Base-by-base conservation (phyloP, 2,888 invertebrate genomes). In the Xanthorhoe designata region DNA sequence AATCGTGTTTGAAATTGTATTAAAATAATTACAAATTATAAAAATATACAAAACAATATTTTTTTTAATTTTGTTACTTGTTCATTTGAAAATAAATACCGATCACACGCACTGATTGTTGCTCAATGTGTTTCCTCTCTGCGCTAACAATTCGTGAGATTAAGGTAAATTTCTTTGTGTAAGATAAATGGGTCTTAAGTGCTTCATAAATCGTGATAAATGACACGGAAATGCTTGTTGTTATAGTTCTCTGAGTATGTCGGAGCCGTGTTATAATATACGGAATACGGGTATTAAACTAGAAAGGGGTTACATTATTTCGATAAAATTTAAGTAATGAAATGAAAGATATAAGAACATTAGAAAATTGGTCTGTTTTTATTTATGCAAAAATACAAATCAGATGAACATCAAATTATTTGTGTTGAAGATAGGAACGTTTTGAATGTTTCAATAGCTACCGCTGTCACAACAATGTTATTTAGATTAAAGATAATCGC, bases 61-160 rank as follows among this genome's bases (percentile, higher is more conserved):
- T 24, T 2, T 24, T 24, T 24, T 24, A 3, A 24, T 24, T 24
- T 5, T 1, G 13, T 17, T 51, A 50, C 9, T 47, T 53, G n/a
- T 50, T 64, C 50, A 64, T 13, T 42, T 65, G 15, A 8, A 13
- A 53, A 29, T 15, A n/a, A n/a, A n/a, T n/a, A n/a, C 15, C 15
- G 42, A 42, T 42, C 29, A 55, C 54, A 64, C 47, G 49, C 54
- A 53, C 35, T 19, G 35, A 35, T 38, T 55, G 56, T 58, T 51
- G 61, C 57, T 55, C 19, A 54, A 60, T 56, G 58, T 52, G 18
- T 67, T 65, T 53, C 62, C 59, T 63, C 57, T 64, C 4, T 38
- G 63, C 61, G 65, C 49, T 60, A 60, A 56, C 32, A 52, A 51
- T 53, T 61, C 47, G 57, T 56, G 63, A 52, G 63, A 61, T 67